These are phyloP conservation scores for Microvelia longipes DNA, from an alignment of 1,140 invertebrate species.

Conservation along the genomic window DNA sequence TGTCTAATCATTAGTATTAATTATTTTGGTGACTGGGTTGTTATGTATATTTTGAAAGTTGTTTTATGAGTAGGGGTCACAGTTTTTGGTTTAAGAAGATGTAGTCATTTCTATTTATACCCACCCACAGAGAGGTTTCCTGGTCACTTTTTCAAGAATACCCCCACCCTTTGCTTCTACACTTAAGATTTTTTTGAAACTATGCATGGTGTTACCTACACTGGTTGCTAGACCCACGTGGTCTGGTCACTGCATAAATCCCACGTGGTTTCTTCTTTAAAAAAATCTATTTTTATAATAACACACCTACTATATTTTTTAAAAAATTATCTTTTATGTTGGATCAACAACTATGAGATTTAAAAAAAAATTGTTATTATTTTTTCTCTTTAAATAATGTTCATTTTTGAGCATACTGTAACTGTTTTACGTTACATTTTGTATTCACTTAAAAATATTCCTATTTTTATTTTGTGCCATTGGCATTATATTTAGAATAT, in stretches of 20 bases:
- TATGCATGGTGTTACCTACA: background rate
- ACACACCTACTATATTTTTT: background rate
- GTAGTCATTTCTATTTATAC: background rate
- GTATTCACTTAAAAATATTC: no score
- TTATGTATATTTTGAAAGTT: background rate
- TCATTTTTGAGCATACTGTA: background rate
- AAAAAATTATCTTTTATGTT: background rate
- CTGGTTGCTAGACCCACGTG: background rate
- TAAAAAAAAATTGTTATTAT: background rate
- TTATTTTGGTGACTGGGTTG: background rate
- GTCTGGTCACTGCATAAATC: background rate
- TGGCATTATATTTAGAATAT: background rate
- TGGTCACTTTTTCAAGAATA: background rate
- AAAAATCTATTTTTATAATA: background rate
- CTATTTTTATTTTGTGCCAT: background rate
- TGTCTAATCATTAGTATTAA: background rate
- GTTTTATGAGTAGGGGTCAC: background rate
- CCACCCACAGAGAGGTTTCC: background rate
- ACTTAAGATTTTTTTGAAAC: background rate
- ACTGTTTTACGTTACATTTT: background rate
- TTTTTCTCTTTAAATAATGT: background rate
- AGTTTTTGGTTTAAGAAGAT: background rate
- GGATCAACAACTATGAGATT: background rate
- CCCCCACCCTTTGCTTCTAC: background rate
- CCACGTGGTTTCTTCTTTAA: background rate